These are phyloP conservation scores for Sesamia inferens DNA, from an alignment of 2,888 invertebrate genomes.

Conservation along the genomic window DNA sequence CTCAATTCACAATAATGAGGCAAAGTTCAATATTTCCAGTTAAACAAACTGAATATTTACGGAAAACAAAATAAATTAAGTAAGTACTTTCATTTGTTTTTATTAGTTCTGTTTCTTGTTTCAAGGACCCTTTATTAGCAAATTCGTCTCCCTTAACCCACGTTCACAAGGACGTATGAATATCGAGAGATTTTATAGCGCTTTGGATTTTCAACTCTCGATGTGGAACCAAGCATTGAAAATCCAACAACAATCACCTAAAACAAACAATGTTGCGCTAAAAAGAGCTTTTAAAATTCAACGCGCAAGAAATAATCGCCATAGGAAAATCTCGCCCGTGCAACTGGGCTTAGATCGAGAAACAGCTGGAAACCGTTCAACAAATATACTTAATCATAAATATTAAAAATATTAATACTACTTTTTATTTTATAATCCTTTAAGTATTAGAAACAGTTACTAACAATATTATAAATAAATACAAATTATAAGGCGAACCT, in stretches of 20 bases:
- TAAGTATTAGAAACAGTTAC: no score
- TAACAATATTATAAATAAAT: no score
- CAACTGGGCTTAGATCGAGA: neutral
- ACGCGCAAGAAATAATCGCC: neutral
- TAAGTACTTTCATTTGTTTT: neutral
- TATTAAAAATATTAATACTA: no score
- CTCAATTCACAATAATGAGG: neutral
- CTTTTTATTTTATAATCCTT: no score
- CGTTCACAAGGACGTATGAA: neutral
- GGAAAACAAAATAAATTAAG: slow-evolving; percentile 4
- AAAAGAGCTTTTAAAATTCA: no score
- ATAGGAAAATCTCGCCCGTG: no score
- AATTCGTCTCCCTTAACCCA: neutral
- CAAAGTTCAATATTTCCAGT: slow-evolving; percentile 3
- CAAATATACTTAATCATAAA: no score
- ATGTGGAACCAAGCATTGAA: no score
- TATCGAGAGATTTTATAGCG: neutral
- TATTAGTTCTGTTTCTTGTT: neutral
- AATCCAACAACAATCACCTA: no score
- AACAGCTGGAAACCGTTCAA: no score
- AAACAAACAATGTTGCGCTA: neutral
- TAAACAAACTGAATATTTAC: neutral
- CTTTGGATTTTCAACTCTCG: no score
- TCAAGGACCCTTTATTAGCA: neutral
- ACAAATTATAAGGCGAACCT: no score